Evolutionary conservation across 2,888 invertebrate species (phyloP).

Genomic region (Zaprionus bogoriensis): DNA sequence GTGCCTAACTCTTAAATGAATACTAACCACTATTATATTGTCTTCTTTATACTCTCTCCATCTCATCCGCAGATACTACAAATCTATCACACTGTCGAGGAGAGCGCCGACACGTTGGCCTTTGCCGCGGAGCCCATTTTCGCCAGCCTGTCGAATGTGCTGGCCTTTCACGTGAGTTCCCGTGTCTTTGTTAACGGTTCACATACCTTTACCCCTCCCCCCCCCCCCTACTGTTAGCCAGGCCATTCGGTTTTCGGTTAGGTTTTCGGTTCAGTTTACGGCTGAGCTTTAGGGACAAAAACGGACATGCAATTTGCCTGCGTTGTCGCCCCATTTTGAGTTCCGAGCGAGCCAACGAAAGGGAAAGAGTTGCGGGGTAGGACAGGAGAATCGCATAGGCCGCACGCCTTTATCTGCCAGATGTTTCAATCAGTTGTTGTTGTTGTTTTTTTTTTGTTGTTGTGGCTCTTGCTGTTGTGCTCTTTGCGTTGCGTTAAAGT

Average conservation of each 20-base stretch:
- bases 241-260: conserved; percentile 5
- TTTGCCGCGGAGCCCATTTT: conserved; percentile 97
- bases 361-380: background rate
- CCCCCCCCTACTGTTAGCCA: too few relatives aligned
- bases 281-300: conserved; percentile 19
- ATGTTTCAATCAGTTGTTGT: conserved; percentile 30
- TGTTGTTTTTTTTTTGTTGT: conserved; percentile 20
- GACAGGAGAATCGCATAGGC: conserved; percentile 13
- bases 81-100: conserved; percentile 89
- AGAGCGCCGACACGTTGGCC: conserved; percentile 93
- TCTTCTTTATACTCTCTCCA: background rate
- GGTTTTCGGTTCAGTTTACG: background rate
- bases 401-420: conserved; percentile 35
- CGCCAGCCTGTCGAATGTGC: conserved; percentile 94
- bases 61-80: conserved; percentile 84
- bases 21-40: background rate
- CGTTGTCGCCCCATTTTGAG: conserved; percentile 47
- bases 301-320: conserved; percentile 62
- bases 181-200: conserved; percentile 17
- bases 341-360: too few relatives aligned
- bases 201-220: too few relatives aligned
- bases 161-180: conserved; percentile 90
- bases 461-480: conserved; percentile 23
- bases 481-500: conserved; percentile 56
- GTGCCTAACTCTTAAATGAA: too few relatives aligned